Evolutionary conservation across 2,888 invertebrate genomes (phyloP).

Genomic region (Drosophila flavopinicola): DNA sequence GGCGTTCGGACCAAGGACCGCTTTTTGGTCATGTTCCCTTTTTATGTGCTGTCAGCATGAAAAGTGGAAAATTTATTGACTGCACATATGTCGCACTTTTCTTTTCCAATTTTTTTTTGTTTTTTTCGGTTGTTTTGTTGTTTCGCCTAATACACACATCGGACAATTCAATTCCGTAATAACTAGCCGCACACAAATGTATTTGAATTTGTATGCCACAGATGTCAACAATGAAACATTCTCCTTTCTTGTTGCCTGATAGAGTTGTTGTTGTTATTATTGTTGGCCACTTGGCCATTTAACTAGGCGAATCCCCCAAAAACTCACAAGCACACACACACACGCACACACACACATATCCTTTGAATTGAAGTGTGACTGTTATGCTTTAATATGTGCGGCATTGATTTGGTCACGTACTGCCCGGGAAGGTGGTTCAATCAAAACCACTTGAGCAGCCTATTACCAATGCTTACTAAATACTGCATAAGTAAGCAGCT

Average conservation of each 20-base stretch:
- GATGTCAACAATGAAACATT: conserved; percentile 51
- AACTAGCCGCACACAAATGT: conserved; percentile 32
- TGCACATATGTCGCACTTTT: conserved; percentile 78
- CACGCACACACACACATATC: conserved; percentile 14
- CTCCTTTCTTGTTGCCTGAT: conserved; percentile 29
- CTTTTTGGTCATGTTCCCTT: conserved; percentile 22
- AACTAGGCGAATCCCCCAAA: conserved; percentile 38
- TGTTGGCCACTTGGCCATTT: conserved; percentile 55
- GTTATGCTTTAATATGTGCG: conserved; percentile 61
- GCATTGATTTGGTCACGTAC: conserved; percentile 73
- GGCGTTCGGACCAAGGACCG: conserved; percentile 34
- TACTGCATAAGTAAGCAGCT: conserved; percentile 2
- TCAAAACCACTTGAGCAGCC: neutral
- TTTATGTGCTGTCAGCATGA: conserved; percentile 78
- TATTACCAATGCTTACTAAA: neutral
- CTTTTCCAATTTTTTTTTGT: conserved; percentile 18
- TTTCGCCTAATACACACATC: conserved; percentile 34
- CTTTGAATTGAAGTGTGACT: conserved; percentile 35
- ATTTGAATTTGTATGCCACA: conserved; percentile 76
- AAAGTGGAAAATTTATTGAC: conserved; percentile 80
- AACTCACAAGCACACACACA: too few species aligned
- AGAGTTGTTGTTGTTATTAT: conserved; percentile 53
- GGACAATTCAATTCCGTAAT: conserved; percentile 26
- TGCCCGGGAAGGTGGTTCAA: conserved; percentile 9
- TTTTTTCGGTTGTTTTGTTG: conserved; percentile 1